phyloP scores from a whole-genome alignment of 2,113 vertebrate genomes.

The Furnarius figulus region DNA sequence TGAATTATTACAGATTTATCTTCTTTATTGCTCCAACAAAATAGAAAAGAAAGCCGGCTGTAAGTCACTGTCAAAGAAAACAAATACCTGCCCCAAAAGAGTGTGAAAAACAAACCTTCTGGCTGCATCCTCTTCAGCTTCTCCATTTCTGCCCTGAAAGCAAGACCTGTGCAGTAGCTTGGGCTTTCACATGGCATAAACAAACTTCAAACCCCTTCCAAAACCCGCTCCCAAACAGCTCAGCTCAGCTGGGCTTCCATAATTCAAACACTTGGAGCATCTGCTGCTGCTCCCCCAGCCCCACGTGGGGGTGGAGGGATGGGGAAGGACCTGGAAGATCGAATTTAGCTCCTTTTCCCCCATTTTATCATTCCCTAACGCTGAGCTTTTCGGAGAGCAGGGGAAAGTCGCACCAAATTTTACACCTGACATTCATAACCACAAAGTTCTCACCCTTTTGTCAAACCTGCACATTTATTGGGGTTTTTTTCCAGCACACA shows the following conservation, averaged over 20 bases:
- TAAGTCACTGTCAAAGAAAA: conserved; percentile 68
- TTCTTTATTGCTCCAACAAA: conserved; percentile 69
- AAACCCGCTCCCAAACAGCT: neutral
- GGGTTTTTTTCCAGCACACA: neutral
- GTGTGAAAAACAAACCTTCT: conserved; percentile 40
- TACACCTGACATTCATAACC: fast-evolving
- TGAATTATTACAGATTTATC: conserved; percentile 73
- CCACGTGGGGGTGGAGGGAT: fast-evolving
- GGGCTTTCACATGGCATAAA: neutral
- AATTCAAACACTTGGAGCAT: neutral
- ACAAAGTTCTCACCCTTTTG: neutral
- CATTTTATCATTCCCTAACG: neutral
- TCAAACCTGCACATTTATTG: neutral
- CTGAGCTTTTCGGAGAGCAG: fast-evolving
- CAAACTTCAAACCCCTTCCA: neutral
- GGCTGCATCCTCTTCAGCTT: neutral
- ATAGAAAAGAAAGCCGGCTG: conserved; percentile 29
- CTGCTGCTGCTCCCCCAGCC: neutral
- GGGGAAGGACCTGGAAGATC: neutral
- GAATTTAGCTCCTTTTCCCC: neutral
- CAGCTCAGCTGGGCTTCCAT: neutral
- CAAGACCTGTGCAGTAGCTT: neutral
- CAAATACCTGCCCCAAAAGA: conserved; percentile 28
- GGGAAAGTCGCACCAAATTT: neutral
- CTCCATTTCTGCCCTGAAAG: neutral